These are phyloP conservation scores for Papilio protenor DNA, from an alignment of 2,888 invertebrate species.

Conservation along the genomic window DNA sequence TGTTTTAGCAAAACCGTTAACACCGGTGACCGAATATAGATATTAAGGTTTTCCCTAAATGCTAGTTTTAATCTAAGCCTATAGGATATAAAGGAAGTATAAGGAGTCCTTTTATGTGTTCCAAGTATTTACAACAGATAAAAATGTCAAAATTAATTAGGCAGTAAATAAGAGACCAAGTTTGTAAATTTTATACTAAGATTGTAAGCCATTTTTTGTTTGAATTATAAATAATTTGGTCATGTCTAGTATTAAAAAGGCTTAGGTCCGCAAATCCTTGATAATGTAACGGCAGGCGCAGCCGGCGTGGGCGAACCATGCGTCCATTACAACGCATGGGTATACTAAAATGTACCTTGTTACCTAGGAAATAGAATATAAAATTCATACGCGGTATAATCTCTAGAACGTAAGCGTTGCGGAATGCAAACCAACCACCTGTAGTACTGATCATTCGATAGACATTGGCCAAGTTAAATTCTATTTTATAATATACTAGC, in stretches of 20 bases:
- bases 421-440: conserved; percentile 71
- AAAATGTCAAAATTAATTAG: too few relatives aligned
- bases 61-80: neutral
- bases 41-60: neutral
- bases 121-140: too few relatives aligned
- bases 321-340: conserved; percentile 54
- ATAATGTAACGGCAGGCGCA: conserved; percentile 71
- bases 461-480: conserved; percentile 52
- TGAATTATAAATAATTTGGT: neutral
- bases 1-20: neutral
- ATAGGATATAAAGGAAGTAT: neutral
- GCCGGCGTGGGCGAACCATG: conserved; percentile 76
- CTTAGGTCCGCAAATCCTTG: conserved; percentile 65
- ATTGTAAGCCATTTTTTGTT: neutral
- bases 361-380: conserved; percentile 54
- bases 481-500: conserved; percentile 8
- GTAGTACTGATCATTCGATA: conserved; percentile 64
- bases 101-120: too few relatives aligned
- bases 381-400: conserved; percentile 54
- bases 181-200: too few relatives aligned
- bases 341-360: conserved; percentile 63
- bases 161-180: too few relatives aligned
- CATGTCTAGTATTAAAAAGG: conserved; percentile 16
- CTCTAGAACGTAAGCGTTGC: conserved; percentile 60
- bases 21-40: neutral